Conservation (phyloP, 2,888 invertebrate genomes). For the Steromphala cineraria region DNA sequence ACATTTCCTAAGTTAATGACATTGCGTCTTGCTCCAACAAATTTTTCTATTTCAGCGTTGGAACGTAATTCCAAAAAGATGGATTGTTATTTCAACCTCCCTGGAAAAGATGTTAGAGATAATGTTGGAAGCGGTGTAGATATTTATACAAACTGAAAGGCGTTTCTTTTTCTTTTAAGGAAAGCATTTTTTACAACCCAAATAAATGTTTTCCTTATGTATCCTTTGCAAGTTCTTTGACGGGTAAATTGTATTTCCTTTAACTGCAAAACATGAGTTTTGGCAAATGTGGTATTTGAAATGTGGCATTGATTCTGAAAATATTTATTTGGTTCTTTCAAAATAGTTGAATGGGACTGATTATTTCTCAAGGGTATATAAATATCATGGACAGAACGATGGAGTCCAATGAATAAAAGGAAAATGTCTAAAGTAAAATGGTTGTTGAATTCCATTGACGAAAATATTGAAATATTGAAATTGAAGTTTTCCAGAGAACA, state of each 20-base stretch:
- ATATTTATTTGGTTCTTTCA: too few relatives aligned
- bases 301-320: too few relatives aligned
- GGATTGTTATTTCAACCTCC: background rate
- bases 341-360: too few relatives aligned
- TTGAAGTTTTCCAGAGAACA: too few relatives aligned
- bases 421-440: too few relatives aligned
- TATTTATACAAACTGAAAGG: background rate
- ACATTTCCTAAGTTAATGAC: background rate
- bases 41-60: background rate
- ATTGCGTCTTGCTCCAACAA: background rate
- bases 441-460: too few relatives aligned
- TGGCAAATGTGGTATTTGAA: background rate
- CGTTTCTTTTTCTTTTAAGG: background rate
- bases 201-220: background rate
- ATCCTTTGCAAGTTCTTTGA: background rate
- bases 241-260: background rate
- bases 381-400: too few relatives aligned
- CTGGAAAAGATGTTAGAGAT: background rate
- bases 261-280: background rate
- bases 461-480: too few relatives aligned
- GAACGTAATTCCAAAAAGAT: background rate
- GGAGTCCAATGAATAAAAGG: too few relatives aligned
- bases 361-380: too few relatives aligned
- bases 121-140: background rate
- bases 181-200: background rate